Conservation (phyloP, 2,797 vertebrate species). For the Distichodus sexfasciatus region DNA sequence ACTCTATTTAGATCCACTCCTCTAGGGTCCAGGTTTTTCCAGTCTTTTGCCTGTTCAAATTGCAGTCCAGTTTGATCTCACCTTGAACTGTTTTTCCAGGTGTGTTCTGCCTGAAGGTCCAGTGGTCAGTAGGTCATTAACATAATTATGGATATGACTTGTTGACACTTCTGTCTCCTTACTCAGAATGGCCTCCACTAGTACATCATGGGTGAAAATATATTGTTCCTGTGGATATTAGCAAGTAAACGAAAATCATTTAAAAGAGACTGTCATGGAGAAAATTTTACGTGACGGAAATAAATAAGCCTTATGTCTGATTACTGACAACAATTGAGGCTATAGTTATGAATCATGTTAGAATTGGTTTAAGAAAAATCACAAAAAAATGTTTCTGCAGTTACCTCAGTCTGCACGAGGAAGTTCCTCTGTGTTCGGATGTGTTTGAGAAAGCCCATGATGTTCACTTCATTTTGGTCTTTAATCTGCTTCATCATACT, state of each 20-base stretch:
- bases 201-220: slow-evolving; percentile 89
- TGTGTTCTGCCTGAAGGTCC: slow-evolving; percentile 80
- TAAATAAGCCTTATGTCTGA: no score
- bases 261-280: not conserved
- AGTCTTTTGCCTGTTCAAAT: no score
- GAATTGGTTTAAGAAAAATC: no score
- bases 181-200: slow-evolving; percentile 88
- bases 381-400: no score
- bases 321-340: no score
- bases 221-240: slow-evolving; percentile 87
- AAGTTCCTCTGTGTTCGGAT: slow-evolving; percentile 95
- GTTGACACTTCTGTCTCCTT: slow-evolving; percentile 87
- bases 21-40: no score
- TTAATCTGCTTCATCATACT: slow-evolving; percentile 94
- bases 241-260: not conserved
- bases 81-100: slow-evolving; percentile 92
- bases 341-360: no score
- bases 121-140: slow-evolving; percentile 87
- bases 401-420: slow-evolving; percentile 97
- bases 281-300: no score
- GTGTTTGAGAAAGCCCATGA: slow-evolving; percentile 93
- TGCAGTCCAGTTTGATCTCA: slow-evolving; percentile 47
- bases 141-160: slow-evolving; percentile 82
- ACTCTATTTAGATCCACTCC: no score
- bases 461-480: slow-evolving; percentile 82